Evolutionary conservation across 1,140 invertebrate species (phyloP).

Genomic region (Penaeus japonicus): DNA sequence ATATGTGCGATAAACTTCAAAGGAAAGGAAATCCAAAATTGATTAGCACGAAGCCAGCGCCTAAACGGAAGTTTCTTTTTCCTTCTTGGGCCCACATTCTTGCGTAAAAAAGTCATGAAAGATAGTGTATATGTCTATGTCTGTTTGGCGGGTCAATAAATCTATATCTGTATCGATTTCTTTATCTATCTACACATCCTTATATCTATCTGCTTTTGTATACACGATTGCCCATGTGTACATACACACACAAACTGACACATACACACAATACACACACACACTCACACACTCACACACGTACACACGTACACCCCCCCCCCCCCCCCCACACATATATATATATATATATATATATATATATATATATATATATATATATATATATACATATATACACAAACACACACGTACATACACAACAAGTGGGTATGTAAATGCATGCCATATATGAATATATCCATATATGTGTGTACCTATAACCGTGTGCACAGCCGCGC

Average conservation of each 20-base stretch:
- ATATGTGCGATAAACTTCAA: too few relatives aligned
- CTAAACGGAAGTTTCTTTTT: too few relatives aligned
- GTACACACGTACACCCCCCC: background rate
- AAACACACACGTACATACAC: background rate
- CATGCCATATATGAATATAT: too few relatives aligned
- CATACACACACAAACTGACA: background rate
- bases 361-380: background rate
- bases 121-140: background rate
- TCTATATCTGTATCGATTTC: background rate
- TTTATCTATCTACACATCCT: background rate
- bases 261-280: background rate
- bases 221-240: background rate
- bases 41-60: too few relatives aligned
- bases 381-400: background rate
- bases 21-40: too few relatives aligned
- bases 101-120: too few relatives aligned
- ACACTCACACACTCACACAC: background rate
- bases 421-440: background rate
- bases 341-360: constrained; percentile 6
- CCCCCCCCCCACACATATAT: background rate
- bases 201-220: background rate
- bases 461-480: too few relatives aligned
- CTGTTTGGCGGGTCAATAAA: background rate
- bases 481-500: too few relatives aligned
- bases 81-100: too few relatives aligned